Base-by-base conservation (phyloP, 2,888 invertebrate species). In the Tortrix viridana region DNA sequence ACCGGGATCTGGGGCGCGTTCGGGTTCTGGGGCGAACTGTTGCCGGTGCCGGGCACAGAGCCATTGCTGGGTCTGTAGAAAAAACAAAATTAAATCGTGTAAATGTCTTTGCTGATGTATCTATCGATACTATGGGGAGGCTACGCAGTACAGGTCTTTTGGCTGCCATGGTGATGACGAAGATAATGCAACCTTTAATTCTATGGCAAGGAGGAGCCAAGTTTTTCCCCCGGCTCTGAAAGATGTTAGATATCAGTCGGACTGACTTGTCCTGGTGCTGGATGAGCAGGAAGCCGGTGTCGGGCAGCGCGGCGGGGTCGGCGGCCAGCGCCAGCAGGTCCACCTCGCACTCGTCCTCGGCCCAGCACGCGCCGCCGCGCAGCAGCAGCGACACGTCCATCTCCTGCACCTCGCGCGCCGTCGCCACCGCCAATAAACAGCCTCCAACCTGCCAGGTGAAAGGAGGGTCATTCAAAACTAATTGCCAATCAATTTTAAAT, bases 341-440 rank as follows among this genome's bases (percentile, higher is more conserved):
- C 79, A 98, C 96, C 88, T 99, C 99, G 81, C 98, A 98, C 87
- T 99, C 98, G 87, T 99, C 98, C 88, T 98, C 98, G 65, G 98
- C 94, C 98, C 99, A 99, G 68, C 95, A 95, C 6, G 97, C 96
- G 59, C 98, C 96, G 77, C 98, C 97, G n/a, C 97, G 92, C 47
- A 99, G 92, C 26, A 99, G 92, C 52, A 98, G 92, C 0, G 98
- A 96, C 74, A 99, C 98, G 87, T 99, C 99, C 95, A 99, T 96
- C 92, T 99, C 99, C 81, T 99, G 98, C 12, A 99, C 95, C 88
- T 99, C 99, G 61, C 98, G 95, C 0, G 98, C 97, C 49, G 99
- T 99, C 5, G 99, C 97, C 71, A 99, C 94, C 0, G 98, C 97
- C 71, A 99, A 94, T 68, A 97, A 90, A 38, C 97, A 97, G 57